These are phyloP conservation scores for Anneissia japonica DNA, from an alignment of 35 echinoderm and acorn worm species.

Conservation along the genomic window DNA sequence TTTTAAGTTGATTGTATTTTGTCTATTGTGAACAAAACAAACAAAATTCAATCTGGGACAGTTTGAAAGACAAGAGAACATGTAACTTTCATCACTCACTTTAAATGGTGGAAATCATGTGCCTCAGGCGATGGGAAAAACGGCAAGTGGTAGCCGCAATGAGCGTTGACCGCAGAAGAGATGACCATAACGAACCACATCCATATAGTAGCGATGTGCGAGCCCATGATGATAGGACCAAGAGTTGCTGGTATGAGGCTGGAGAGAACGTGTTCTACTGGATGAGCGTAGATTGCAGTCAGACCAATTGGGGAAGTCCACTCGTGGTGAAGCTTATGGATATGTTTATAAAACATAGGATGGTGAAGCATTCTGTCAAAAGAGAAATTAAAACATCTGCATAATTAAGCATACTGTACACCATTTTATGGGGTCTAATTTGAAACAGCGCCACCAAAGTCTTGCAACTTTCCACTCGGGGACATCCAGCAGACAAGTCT, in stretches of 20 bases:
- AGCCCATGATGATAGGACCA: constrained; percentile 80
- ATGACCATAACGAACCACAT: constrained; percentile 67
- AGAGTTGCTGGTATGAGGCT: constrained; percentile 49
- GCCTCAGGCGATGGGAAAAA: constrained; percentile 73
- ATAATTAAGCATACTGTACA: too few species aligned
- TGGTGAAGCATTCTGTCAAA: constrained; percentile 70
- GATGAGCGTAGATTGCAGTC: constrained; percentile 72
- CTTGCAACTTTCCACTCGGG: too few species aligned
- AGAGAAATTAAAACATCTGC: too few species aligned
- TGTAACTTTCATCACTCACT: too few species aligned
- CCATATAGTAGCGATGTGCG: constrained; percentile 58
- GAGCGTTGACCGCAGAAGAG: constrained; percentile 53
- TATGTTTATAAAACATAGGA: constrained; percentile 59
- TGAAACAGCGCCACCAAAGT: too few species aligned
- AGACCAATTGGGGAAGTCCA: constrained; percentile 91
- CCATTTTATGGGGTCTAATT: too few species aligned
- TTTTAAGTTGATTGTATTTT: too few species aligned
- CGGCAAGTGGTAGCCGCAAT: constrained; percentile 90
- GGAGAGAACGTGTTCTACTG: constrained; percentile 66
- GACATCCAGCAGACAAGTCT: too few species aligned
- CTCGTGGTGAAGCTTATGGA: constrained; percentile 94
- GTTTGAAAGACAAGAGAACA: too few species aligned
- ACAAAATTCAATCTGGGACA: too few species aligned
- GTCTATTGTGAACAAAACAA: too few species aligned
- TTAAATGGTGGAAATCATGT: constrained; percentile 93